Base-by-base conservation (phyloP, 2,797 vertebrate genomes). In the Danio choprae region DNA sequence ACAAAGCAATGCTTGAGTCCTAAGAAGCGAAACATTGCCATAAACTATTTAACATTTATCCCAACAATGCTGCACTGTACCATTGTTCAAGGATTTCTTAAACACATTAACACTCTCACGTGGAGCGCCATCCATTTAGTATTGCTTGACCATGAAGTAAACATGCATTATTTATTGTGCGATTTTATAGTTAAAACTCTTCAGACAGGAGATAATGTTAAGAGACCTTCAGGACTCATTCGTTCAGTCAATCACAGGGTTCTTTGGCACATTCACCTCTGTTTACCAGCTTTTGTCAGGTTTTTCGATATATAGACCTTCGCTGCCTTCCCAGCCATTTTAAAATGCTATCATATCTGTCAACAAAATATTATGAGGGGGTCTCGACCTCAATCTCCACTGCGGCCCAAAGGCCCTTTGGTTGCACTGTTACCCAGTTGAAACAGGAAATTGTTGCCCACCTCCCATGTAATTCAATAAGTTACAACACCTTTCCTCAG, bases 271-370 rank as follows among this genome's bases (percentile, higher is more conserved):
- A 46, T 38, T 59, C 56, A 1, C 58, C 38, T 79, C 46, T 60
- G 62, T 82, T 75, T 69, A 73, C 41, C 68, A 51, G 51, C 38
- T 75, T 73, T 85, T 69, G 44, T 15, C 74, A 68, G 18, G 51
- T 75, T 29, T 84, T 81, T 48, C 15, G 22, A 83, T 77, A 81
- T 82, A 84, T 83, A 82, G 83, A 87, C 84, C 80, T 85, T 81
- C 81, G 77, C 85, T 90, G 88, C 86, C 86, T 90, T 90, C 89
- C 85, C 82, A 83, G 89, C 86, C 89, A 88, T 91, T 93, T 91
- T 85, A 89, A 91, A 92, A 91, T 92, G 88, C 88, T 86, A 91
- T 92, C 91, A 89, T 87, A 90, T 88, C 90, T 89, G 90, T 92
- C 91, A 93, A 91, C 88, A 91, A 89, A 91, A 89, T 88, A 90